Conservation (phyloP, 2,113 vertebrate species). For the Aspiorhynchus laticeps region DNA sequence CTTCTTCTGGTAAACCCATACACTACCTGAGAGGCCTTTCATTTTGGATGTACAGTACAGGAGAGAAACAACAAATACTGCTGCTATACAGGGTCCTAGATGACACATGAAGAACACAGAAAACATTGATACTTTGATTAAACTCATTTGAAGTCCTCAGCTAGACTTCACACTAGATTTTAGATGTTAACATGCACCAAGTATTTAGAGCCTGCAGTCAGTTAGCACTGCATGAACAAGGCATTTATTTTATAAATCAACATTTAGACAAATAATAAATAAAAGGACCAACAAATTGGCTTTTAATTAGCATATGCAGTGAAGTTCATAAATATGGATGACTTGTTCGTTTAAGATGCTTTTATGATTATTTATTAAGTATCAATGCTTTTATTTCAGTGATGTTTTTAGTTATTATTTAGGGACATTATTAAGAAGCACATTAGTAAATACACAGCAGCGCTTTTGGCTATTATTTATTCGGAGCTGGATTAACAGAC, state of each 20-base stretch:
- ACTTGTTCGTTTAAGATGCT: neutral
- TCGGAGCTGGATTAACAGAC: neutral
- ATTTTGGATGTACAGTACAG: conserved; percentile 14
- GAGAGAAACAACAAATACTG: neutral
- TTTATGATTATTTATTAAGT: conserved; percentile 6
- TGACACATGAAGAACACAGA: conserved; percentile 3
- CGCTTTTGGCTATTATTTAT: neutral
- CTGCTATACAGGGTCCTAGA: neutral
- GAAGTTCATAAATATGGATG: neutral
- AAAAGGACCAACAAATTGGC: neutral
- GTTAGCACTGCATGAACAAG: neutral
- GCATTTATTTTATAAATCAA: neutral
- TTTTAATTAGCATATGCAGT: neutral
- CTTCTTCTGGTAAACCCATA: conserved; percentile 10
- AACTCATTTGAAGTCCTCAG: neutral
- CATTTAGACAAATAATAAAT: neutral
- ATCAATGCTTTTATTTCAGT: neutral
- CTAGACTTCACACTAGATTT: neutral
- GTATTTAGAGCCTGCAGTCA: conserved; percentile 14
- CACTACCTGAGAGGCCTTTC: conserved; percentile 25
- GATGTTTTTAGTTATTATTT: neutral
- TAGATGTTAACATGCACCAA: neutral
- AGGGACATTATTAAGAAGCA: neutral
- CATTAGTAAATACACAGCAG: neutral
- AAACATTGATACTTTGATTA: neutral